These are phyloP conservation scores for Euura saliciscinereae DNA, from an alignment of 1,140 invertebrate species.

Conservation along the genomic window DNA sequence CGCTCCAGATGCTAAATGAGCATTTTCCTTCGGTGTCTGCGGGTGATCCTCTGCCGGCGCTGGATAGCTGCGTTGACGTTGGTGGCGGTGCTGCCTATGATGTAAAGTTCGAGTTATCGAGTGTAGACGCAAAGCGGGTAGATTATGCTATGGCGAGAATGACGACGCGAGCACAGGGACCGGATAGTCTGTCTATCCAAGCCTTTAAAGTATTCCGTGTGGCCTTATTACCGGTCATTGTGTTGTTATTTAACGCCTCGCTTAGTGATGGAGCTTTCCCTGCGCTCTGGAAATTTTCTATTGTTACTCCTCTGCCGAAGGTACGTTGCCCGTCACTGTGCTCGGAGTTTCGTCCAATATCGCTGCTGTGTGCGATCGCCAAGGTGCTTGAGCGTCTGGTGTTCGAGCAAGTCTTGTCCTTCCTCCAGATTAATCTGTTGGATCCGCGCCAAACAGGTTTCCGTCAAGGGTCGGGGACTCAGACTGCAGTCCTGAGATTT, in stretches of 20 bases:
- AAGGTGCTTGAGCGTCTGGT: not conserved
- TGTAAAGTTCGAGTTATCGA: not conserved
- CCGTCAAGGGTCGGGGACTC: slow-evolving; percentile 12
- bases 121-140: not conserved
- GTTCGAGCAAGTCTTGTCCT: not conserved
- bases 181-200: not conserved
- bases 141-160: not conserved
- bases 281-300: not conserved
- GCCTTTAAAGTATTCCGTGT: not conserved
- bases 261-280: slow-evolving; percentile 1
- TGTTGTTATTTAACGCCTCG: not conserved
- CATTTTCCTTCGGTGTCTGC: not conserved
- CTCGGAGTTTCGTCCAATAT: slow-evolving; percentile 8
- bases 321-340: not conserved
- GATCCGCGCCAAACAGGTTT: slow-evolving; percentile 20
- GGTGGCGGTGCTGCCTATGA: not conserved
- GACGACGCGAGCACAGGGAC: not conserved
- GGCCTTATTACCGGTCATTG: not conserved
- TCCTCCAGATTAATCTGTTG: slow-evolving; percentile 15
- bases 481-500: slow-evolving; percentile 10
- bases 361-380: not conserved
- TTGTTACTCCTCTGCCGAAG: not conserved
- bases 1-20: not conserved
- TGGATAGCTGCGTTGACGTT: not conserved
- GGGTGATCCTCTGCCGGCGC: not conserved